Percentiles rank a stretch among this genome's conserved stretches.
Conservation (phyloP, 1,140 invertebrate species). For the Sesamia nonagrioides region DNA sequence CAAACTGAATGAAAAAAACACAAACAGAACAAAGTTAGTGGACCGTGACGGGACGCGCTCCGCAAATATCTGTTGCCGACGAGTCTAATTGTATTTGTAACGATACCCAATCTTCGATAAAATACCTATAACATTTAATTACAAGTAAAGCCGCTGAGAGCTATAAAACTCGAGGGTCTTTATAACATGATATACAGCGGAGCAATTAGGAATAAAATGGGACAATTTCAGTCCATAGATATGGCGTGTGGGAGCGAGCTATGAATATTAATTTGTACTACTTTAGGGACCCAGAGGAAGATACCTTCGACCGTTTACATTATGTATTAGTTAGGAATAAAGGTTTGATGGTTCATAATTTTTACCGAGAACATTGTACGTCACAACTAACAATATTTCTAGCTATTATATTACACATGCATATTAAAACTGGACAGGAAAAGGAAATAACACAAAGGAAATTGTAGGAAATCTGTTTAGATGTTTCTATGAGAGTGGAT, state of each 20-base stretch:
- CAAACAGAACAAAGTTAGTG: constrained; percentile 3
- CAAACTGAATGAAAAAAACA: constrained; percentile 4
- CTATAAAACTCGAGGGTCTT: constrained; percentile 43
- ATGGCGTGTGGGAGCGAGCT: constrained; percentile 7
- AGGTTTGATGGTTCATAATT: constrained; percentile 2
- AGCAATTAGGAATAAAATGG: constrained; percentile 49
- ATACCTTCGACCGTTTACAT: constrained; percentile 16
- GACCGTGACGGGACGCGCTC: not conserved
- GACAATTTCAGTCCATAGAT: constrained; percentile 35
- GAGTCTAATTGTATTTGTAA: constrained; percentile 11
- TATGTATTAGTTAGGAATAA: constrained; percentile 20
- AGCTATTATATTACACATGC: no score
- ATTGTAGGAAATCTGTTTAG: no score
- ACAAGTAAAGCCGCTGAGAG: constrained; percentile 23
- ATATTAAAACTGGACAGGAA: no score
- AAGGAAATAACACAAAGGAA: no score
- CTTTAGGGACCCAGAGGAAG: constrained; percentile 4
- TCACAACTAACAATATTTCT: not conserved
- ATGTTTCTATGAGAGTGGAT: no score
- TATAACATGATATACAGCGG: constrained; percentile 25
- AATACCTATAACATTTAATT: constrained; percentile 39
- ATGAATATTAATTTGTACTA: constrained; percentile 44
- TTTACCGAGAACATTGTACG: not conserved
- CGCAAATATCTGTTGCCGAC: constrained; percentile 12
- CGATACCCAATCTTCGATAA: constrained; percentile 22